Base-by-base conservation (phyloP, 2,888 invertebrate genomes). In the Desoria tigrina region DNA sequence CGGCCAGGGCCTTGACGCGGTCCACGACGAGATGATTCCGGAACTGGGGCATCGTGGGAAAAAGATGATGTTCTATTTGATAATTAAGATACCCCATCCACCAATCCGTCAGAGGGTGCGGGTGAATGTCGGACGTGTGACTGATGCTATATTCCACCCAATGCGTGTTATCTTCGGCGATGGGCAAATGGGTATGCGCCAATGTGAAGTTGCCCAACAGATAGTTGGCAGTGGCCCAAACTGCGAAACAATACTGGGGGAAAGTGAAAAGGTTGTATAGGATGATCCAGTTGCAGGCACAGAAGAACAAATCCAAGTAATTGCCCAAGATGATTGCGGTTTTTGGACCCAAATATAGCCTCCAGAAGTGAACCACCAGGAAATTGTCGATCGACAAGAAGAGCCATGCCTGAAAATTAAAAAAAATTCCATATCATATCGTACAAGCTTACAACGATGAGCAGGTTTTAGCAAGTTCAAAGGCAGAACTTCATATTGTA, bases 1-100 rank as follows among this genome's bases (percentile, higher is more conserved):
- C 62, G 0, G 76, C 76, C 23, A 76, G 42, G 2, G 66, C 69
- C 26, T 37, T 66, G 1, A 76, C 76, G 1, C 74, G 55, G 18
- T 65, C 67, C 7, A 65, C 42, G 24, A 74, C 71, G 9, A 61
- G 66, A 0, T 63, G 68, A 42, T 73, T 71, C 49, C 73, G 50
- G 63, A 70, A 76, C 37, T 76, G 74, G 1, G 76, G 76, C 76
- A 76, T 74, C 0, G 76, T 76, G 16, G 76, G 76, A 39, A 68
- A 71, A 4, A 71, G 23, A 39, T 71, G 71, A 27, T 71, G 45
- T 45, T 6, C 68, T 64, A 68, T 18, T 68, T 71, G 39, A 68
- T 65, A 60, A 68, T 71, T 54, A 6, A 54, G 32, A 18, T 54
- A 54, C 6, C 54, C 28, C 54, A 27, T 54, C n/a, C 27, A 32